Evolutionary conservation across 2,888 invertebrate species (phyloP).

Genomic region (Rambutsinella grinnellia): DNA sequence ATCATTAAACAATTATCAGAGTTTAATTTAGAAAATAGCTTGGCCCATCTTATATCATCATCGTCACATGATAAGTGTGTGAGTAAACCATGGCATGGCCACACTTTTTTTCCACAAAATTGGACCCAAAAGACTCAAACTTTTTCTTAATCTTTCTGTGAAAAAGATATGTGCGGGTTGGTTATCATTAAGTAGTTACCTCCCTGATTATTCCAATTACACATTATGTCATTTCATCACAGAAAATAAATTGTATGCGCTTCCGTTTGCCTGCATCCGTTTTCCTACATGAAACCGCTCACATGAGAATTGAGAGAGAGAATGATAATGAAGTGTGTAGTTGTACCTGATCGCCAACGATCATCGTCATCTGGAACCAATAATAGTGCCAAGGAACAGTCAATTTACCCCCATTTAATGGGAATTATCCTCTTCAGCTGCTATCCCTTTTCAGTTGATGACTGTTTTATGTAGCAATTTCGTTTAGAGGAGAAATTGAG

Average conservation of each 20-base stretch:
- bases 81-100: too few relatives aligned
- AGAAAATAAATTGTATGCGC: constrained; percentile 5
- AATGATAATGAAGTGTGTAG: neutral
- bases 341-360: neutral
- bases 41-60: too few relatives aligned
- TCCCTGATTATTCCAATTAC: constrained; percentile 46
- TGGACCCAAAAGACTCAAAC: too few relatives aligned
- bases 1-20: neutral
- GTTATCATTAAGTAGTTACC: neutral
- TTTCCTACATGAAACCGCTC: neutral
- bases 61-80: neutral
- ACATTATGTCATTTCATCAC: constrained; percentile 44
- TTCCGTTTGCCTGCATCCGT: neutral
- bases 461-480: neutral
- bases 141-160: neutral
- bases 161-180: neutral
- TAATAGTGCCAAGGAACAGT: neutral
- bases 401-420: neutral
- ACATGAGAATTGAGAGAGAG: neutral
- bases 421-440: neutral
- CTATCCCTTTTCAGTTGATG: neutral
- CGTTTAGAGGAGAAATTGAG: neutral
- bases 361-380: neutral
- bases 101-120: too few relatives aligned
- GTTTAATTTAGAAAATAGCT: neutral